A percentile compares a stretch with the other conserved stretches of the same genome.
Conservation (phyloP, 2,888 invertebrate species). For the Altica lythri region DNA sequence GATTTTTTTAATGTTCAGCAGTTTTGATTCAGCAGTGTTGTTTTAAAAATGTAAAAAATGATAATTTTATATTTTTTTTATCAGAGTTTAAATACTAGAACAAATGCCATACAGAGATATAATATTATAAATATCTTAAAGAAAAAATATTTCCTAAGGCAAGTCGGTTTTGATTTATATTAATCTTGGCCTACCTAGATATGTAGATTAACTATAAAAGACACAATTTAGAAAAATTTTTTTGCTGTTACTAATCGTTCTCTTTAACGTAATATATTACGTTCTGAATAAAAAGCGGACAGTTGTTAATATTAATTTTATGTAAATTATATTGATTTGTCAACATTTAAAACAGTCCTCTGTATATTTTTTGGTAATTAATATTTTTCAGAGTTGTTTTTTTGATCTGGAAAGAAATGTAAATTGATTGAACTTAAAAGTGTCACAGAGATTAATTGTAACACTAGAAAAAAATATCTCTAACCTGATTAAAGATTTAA, state of each 20-base stretch:
- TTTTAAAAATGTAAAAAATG: too few species aligned
- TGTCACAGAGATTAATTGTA: neutral
- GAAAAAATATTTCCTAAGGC: slow-evolving; percentile 11
- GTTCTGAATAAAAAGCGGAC: slow-evolving; percentile 11
- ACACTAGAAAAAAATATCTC: too few species aligned
- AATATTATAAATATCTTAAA: too few species aligned
- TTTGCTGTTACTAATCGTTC: slow-evolving; percentile 17
- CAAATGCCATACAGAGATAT: too few species aligned
- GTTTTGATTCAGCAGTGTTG: too few species aligned
- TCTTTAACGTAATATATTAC: slow-evolving; percentile 18
- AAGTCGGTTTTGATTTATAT: slow-evolving; percentile 11
- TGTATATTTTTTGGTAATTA: neutral
- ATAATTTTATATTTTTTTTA: too few species aligned
- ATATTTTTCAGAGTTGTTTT: neutral
- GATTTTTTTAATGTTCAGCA: too few species aligned
- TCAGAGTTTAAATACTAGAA: too few species aligned
- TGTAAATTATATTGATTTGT: slow-evolving; percentile 13
- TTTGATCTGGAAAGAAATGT: neutral
- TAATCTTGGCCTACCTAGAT: slow-evolving; percentile 18
- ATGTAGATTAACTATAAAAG: slow-evolving; percentile 13
- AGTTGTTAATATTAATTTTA: slow-evolving; percentile 13
- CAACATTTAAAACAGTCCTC: slow-evolving; percentile 1
- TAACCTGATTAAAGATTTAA: too few species aligned
- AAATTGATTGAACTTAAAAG: neutral
- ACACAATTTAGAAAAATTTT: slow-evolving; percentile 11